phyloP scores from a whole-genome alignment of 2,888 invertebrate species.

The Fabriciana adippe region DNA sequence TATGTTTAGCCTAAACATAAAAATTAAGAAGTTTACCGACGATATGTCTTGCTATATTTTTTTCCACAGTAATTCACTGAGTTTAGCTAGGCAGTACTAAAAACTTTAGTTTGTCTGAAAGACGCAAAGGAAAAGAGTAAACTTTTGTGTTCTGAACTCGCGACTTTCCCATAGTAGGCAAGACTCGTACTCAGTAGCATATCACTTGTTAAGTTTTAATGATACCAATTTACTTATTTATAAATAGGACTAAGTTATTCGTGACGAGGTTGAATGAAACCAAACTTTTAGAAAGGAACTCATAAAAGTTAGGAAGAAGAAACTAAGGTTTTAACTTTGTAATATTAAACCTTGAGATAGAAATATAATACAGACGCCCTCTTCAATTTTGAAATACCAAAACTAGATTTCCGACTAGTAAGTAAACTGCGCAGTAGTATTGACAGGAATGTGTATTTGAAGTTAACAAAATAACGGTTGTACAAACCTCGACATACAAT shows the following conservation, averaged over 20 bases:
- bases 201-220: neutral
- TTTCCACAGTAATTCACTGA: too few relatives aligned
- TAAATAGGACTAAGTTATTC: constrained; percentile 7
- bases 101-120: too few relatives aligned
- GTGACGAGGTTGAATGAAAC: constrained; percentile 5
- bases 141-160: too few relatives aligned
- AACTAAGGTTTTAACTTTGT: neutral
- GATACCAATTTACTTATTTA: constrained; percentile 5
- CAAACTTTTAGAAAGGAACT: neutral
- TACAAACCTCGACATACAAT: constrained; percentile 6
- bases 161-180: too few relatives aligned
- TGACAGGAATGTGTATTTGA: neutral
- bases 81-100: too few relatives aligned
- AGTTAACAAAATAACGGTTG: constrained; percentile 5
- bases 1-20: too few relatives aligned
- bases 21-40: too few relatives aligned
- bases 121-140: too few relatives aligned
- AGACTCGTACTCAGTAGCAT: too few relatives aligned
- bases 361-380: constrained; percentile 1
- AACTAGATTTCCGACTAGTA: neutral
- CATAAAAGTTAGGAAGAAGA: neutral
- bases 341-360: neutral
- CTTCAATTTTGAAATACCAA: neutral
- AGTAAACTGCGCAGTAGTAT: neutral
- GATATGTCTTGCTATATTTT: too few relatives aligned